Conservation (phyloP, 2,113 vertebrate species). For the Dromiciops gliroides region DNA sequence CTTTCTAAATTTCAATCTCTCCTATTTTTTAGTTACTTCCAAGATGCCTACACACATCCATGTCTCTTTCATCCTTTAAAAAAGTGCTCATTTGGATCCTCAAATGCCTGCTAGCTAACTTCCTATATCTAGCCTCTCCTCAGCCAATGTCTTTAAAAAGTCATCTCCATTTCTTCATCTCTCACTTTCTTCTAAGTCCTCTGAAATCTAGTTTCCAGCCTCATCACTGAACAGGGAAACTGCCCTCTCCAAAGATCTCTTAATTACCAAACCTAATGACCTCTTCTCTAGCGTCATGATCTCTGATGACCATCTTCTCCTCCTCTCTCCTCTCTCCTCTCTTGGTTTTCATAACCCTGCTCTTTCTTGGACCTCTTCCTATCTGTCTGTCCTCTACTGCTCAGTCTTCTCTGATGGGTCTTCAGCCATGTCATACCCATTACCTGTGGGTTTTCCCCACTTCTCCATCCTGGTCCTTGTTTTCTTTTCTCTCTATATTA, state of each 20-base stretch:
- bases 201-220: too few relatives aligned
- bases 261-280: too few relatives aligned
- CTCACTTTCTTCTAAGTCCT: too few relatives aligned
- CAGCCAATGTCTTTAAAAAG: not conserved
- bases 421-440: not conserved
- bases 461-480: not conserved
- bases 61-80: not conserved
- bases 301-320: not conserved
- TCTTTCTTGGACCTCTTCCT: not conserved
- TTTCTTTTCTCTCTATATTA: not conserved
- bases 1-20: too few relatives aligned
- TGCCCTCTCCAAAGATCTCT: too few relatives aligned
- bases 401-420: not conserved
- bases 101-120: not conserved
- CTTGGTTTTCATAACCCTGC: not conserved
- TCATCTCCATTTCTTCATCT: fast-evolving
- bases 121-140: not conserved
- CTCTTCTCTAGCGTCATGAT: too few relatives aligned
- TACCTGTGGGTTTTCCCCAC: not conserved
- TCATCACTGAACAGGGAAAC: too few relatives aligned
- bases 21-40: too few relatives aligned
- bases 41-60: not conserved
- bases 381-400: not conserved
- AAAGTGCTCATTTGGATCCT: too few relatives aligned
- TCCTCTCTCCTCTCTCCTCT: not conserved